Evolutionary conservation across 2,888 invertebrate species (phyloP), one percentile per base, ranked within the genome.

Genomic region (Eupithecia vulgata): DNA sequence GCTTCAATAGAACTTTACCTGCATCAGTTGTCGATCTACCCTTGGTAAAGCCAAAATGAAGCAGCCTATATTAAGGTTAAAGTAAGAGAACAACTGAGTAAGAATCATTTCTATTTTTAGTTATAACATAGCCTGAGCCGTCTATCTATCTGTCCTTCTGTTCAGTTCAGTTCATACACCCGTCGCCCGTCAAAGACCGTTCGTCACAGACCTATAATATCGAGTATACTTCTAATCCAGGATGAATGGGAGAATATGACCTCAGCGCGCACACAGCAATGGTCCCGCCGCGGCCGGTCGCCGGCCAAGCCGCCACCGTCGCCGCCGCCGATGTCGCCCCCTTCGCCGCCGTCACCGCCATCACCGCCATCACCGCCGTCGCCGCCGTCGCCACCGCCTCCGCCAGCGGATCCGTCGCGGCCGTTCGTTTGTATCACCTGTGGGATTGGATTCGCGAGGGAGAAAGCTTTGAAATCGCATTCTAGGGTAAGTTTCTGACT

Each of bases 381-480:
- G 77, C 85, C 59, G 81, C 74, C 83, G 30, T 80, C 84, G 25
- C 76, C 87, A 17, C 84, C 89, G 8, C 86, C 89, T 68, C 89
- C 91, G 66, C 85, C 88, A 73, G 80, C 89, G 0, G 97, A 97
- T 89, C 96, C 97, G 0, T 94, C 96, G 57, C 96, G 97, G 74
- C 97, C 97, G 0, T 97, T 97, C 84, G 97, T 97, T 0, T 98
- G 98, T 81, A 84, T 97, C 95, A 90, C 90, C 71, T 93, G 93
- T 78, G 93, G 93, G 0, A 95, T 97, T 71, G 96, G 96, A 7
- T 97, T 97, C 90, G 97, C 97, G 0, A 94, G 97, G 68, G 97
- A 97, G 85, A 98, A 97, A 84, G 97, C 97, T 0, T 90, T 97
- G 35, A 96, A 96, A 70, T 97, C 97, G 0, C 97, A 98, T 85